Evolutionary conservation across 2,113 vertebrate species (phyloP).

Genomic region (Macquaria australasica): DNA sequence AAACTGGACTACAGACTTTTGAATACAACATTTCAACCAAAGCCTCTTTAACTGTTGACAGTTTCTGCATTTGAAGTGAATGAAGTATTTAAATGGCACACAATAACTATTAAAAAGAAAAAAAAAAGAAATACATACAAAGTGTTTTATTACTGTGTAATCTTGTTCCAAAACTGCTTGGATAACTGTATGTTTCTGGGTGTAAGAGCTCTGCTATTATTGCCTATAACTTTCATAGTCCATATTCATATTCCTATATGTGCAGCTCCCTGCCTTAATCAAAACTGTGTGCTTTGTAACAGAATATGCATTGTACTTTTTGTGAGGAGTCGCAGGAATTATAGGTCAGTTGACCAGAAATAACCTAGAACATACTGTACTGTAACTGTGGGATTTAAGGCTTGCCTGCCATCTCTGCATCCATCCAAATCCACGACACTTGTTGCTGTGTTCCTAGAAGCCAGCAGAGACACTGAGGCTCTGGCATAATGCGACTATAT

Average conservation of each 20-base stretch:
- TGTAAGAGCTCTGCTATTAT: background rate
- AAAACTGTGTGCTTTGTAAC: background rate
- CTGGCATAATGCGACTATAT: background rate
- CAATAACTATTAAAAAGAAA: no score
- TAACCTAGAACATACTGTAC: slow-evolving; percentile 51
- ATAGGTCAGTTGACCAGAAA: slow-evolving; percentile 44
- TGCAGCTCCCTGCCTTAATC: background rate
- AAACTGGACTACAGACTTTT: background rate
- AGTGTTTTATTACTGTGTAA: background rate
- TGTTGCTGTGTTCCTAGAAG: background rate
- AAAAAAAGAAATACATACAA: background rate
- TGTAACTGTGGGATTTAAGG: slow-evolving; percentile 31
- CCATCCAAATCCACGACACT: slow-evolving; percentile 1
- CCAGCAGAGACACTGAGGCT: background rate
- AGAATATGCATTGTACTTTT: background rate
- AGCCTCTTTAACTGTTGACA: no score
- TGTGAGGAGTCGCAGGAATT: slow-evolving; percentile 7
- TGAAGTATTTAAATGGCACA: no score
- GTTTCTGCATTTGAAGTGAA: no score
- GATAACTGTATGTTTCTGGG: background rate
- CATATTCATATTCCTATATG: background rate
- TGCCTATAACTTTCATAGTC: background rate
- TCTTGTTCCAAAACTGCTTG: background rate
- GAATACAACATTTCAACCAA: background rate
- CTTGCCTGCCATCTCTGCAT: slow-evolving; percentile 20